phyloP scores from a whole-genome alignment of 2,888 invertebrate species.

The Eilema depressum region DNA sequence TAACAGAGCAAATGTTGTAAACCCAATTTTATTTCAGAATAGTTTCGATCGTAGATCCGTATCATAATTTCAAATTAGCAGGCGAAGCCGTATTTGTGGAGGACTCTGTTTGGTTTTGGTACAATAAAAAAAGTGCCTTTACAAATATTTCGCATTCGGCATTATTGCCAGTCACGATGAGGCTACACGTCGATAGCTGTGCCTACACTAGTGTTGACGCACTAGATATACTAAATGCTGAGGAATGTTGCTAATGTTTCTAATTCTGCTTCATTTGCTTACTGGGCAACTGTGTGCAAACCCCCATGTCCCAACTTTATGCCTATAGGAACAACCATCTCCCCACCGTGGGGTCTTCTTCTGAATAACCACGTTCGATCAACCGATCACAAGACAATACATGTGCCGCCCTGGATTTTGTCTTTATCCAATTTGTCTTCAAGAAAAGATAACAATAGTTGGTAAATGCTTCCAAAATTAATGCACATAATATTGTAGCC shows the following conservation, averaged over 20 bases:
- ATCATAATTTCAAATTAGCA: neutral
- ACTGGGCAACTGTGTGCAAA: neutral
- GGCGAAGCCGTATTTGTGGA: neutral
- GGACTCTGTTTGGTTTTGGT: neutral
- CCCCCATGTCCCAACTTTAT: too few species aligned
- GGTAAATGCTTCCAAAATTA: too few species aligned
- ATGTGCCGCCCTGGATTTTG: too few species aligned
- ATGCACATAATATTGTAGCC: too few species aligned
- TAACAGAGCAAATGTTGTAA: neutral
- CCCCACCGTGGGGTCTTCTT: too few species aligned
- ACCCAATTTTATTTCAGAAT: neutral
- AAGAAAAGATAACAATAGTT: too few species aligned
- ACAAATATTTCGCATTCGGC: neutral
- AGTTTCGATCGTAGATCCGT: neutral
- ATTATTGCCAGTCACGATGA: constrained; percentile 11
- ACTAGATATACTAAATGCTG: neutral
- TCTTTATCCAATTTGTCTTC: too few species aligned
- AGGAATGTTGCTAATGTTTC: neutral
- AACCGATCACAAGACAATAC: too few species aligned
- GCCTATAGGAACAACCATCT: too few species aligned
- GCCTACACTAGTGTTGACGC: neutral
- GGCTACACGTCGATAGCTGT: neutral
- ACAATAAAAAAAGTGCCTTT: neutral
- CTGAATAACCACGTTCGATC: too few species aligned
- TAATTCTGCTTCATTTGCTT: neutral